Evolutionary conservation across 2,888 invertebrate species (phyloP), one percentile per base, ranked within the genome.

Genomic region (Adineta ricciae): DNA sequence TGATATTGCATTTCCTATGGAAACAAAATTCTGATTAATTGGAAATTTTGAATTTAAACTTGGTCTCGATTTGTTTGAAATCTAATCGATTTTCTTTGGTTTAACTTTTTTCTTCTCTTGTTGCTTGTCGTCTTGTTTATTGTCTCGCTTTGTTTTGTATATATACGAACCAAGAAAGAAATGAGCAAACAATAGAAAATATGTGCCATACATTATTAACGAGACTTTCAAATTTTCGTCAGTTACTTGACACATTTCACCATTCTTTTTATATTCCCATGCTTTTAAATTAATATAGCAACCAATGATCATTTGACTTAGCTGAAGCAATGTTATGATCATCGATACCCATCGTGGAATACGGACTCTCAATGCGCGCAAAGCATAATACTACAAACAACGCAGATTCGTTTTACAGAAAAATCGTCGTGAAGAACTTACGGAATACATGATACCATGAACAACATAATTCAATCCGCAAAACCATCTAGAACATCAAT

Each of bases 301-400:
- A 27, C 97, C 97, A 87, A 96, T 93, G 84, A 96, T 92, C 97
- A 98, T 97, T 92, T 97, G 97, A 41, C 94, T 92, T 85, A 97
- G 93, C 90, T 98, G 97, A 83, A 96, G 92, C 27, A 93, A 92
- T n/a, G 97, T 98, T 89, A 98, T 96, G 87, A 94, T 91, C 94
- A 97, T 96, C 86, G 96, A 94, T 87, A 96, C 93, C 84, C 87
- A 88, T 83, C 88, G 89, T 3, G 97, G 96, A 84, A 90, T 87
- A 27, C 88, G 87, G 87, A 91, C 87, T 73, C 88, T 88, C 87
- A 91, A 87, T 2, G 92, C 91, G 82, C 91, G 88, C 32, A 91
- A 87, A 50, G 91, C 89, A 87, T 92, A 92, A 88, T 92, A 92
- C 64, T 64, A 64, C 27, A n/a, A 64, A 64, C 5, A 27, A 64